Base-by-base conservation (phyloP, 2,797 vertebrate genomes). In the Paratrypauchen microcephalus region DNA sequence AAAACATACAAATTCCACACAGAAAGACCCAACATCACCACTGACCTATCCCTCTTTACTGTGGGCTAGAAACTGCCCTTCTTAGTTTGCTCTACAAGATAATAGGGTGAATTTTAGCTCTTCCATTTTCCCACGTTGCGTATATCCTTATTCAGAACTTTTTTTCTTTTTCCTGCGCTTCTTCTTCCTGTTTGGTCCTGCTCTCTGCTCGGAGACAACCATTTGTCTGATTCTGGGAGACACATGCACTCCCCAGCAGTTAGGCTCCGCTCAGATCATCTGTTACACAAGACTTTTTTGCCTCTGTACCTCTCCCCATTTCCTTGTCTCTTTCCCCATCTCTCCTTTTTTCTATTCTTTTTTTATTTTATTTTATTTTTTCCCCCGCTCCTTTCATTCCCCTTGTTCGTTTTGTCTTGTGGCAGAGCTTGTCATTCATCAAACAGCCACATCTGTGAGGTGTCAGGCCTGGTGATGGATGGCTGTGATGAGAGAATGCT, bases 151-250 rank as follows among this genome's bases (percentile, higher is more conserved):
- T 81, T 73, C 60, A 59, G 78, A 83, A 75, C 2, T 81, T 81
- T 76, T 28, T 76, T 24, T 8, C 23, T 45, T 18, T 23, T 12
- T 2, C 60, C 16, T 4, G 47, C 56, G 21, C 52, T 72, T 72
- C 8, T 70, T 62, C 68, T 74, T 77, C 65, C 60, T 16, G 61
- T 79, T 76, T 64, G 36, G 26, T 86, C 72, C 79, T 57, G 80
- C 69, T 76, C 77, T 81, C 79, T 84, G 72, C 82, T 77, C 66
- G 28, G 0, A 87, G 86, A 86, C 75, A 81, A 82, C 85, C 81
- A 90, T 91, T 91, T 90, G 83, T 91, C 76, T 89, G 87, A 90
- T 86, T 80, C 72, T 76, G 77, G 83, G 82, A 88, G 88, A 91
- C 87, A 15, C 32, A 5, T 69, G 65, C 67, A 78, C 77, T 92